Evolutionary conservation across 2,888 invertebrate genomes (phyloP).

Genomic region (Thelaira solivaga): DNA sequence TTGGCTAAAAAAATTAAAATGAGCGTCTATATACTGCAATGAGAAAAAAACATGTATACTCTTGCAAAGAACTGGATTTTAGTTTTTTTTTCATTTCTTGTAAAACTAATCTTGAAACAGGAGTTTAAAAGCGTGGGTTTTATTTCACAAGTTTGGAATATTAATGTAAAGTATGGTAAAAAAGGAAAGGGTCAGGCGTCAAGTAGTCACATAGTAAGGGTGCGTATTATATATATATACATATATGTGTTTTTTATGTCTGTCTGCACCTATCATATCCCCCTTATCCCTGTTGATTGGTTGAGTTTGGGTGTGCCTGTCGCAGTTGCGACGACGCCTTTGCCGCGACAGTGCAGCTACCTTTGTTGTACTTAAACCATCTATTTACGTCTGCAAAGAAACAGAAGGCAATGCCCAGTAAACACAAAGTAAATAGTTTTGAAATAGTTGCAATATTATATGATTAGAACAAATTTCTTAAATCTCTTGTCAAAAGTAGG

Average conservation of each 20-base stretch:
- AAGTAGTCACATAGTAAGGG: slow-evolving; percentile 31
- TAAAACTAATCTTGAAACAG: too few species aligned
- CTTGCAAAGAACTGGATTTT: slow-evolving; percentile 20
- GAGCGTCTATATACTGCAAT: slow-evolving; percentile 12
- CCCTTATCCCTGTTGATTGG: slow-evolving; percentile 58
- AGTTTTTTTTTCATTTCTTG: background rate
- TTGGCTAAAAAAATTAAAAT: slow-evolving; percentile 13
- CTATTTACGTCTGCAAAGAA: slow-evolving; percentile 42
- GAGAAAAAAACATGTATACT: background rate
- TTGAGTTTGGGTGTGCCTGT: slow-evolving; percentile 74
- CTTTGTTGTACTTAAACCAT: slow-evolving; percentile 45
- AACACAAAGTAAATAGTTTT: too few species aligned
- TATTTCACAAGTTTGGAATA: slow-evolving; percentile 28
- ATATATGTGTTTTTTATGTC: slow-evolving; percentile 42
- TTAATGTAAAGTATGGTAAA: background rate
- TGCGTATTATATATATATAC: slow-evolving; percentile 44
- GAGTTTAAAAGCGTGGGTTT: slow-evolving; percentile 14
- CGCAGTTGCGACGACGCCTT: slow-evolving; percentile 70
- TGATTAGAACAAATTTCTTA: too few species aligned
- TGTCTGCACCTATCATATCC: slow-evolving; percentile 57
- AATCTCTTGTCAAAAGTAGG: too few species aligned
- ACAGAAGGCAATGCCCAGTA: slow-evolving; percentile 42
- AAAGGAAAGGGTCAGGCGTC: slow-evolving; percentile 31
- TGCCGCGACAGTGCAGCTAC: slow-evolving; percentile 61
- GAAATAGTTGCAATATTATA: too few species aligned